Evolutionary conservation across 2,888 invertebrate species (phyloP).

Genomic region (Fabriciana adippe): DNA sequence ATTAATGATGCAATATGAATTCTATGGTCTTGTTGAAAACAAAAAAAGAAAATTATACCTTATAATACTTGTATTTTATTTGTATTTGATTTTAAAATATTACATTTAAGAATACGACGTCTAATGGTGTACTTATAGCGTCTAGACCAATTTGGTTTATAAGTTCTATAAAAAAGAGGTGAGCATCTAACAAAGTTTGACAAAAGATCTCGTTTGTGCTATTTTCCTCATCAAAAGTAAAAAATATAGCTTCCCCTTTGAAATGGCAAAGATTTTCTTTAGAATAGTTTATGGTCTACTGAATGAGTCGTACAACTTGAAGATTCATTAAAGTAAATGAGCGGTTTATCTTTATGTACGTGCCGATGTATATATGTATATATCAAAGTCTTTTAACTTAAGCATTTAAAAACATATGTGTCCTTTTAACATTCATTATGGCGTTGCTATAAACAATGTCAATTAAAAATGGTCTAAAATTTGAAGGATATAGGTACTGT

Average conservation of each 20-base stretch:
- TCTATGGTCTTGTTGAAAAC: too few relatives aligned
- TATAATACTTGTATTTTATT: background rate
- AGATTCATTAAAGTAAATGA: conserved; percentile 34
- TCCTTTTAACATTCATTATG: too few relatives aligned
- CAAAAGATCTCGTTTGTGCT: conserved; percentile 31
- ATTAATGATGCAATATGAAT: too few relatives aligned
- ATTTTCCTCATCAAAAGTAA: conserved; percentile 27
- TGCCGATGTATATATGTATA: background rate
- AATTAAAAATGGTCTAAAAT: too few relatives aligned
- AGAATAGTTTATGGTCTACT: conserved; percentile 28
- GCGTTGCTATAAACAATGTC: too few relatives aligned
- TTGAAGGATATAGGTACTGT: too few relatives aligned
- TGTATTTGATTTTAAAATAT: background rate
- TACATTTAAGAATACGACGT: background rate
- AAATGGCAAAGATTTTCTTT: conserved; percentile 26
- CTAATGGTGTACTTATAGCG: conserved; percentile 22
- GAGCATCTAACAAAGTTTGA: conserved; percentile 29
- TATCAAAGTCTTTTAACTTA: too few relatives aligned
- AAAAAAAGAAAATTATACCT: background rate
- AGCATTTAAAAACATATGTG: too few relatives aligned
- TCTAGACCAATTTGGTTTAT: conserved; percentile 37
- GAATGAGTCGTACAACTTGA: conserved; percentile 27
- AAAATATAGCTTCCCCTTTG: conserved; percentile 17
- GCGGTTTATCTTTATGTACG: conserved; percentile 5
- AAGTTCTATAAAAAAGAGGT: conserved; percentile 33